Evolutionary conservation across 2,797 vertebrate species (phyloP).

Genomic region (Ceryle rudis): DNA sequence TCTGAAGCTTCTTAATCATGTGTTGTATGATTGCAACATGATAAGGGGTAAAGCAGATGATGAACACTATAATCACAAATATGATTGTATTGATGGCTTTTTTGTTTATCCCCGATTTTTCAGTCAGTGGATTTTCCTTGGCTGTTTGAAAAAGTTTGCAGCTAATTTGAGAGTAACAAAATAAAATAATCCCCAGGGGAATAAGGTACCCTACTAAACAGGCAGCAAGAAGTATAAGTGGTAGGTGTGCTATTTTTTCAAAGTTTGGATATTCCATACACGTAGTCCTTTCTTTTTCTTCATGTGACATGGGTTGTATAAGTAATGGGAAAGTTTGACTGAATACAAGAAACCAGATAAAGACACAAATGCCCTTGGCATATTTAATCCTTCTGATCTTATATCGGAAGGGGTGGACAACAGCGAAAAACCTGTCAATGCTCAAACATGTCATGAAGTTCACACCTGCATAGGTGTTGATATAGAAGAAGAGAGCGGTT

Average conservation of each 20-base stretch:
- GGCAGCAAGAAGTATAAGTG: slow-evolving; percentile 87
- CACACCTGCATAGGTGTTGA: slow-evolving; percentile 95
- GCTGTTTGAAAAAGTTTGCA: slow-evolving; percentile 88
- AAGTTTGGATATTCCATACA: slow-evolving; percentile 99
- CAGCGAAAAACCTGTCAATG: slow-evolving; percentile 92
- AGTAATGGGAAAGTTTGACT: slow-evolving; percentile 91
- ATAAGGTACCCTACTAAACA: slow-evolving; percentile 89
- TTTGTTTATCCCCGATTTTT: slow-evolving; percentile 90
- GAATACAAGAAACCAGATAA: slow-evolving; percentile 90
- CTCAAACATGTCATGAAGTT: slow-evolving; percentile 99
- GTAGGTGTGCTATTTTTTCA: slow-evolving; percentile 84
- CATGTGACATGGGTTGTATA: slow-evolving; percentile 80
- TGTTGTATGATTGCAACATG: slow-evolving; percentile 92
- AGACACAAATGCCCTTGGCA: slow-evolving; percentile 87
- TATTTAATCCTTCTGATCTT: slow-evolving; percentile 86
- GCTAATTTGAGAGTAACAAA: slow-evolving; percentile 91
- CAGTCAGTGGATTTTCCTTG: slow-evolving; percentile 90
- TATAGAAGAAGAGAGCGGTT: slow-evolving; percentile 89
- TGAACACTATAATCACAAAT: slow-evolving; percentile 92
- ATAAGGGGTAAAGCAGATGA: slow-evolving; percentile 94
- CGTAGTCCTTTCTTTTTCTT: slow-evolving; percentile 79
- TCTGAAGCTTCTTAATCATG: slow-evolving; percentile 90
- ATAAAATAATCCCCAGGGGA: slow-evolving; percentile 87
- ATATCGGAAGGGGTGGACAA: slow-evolving; percentile 91
- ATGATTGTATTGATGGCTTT: slow-evolving; percentile 94